Evolutionary conservation across 2,797 vertebrate species (phyloP).

Genomic region (Avahi laniger): DNA sequence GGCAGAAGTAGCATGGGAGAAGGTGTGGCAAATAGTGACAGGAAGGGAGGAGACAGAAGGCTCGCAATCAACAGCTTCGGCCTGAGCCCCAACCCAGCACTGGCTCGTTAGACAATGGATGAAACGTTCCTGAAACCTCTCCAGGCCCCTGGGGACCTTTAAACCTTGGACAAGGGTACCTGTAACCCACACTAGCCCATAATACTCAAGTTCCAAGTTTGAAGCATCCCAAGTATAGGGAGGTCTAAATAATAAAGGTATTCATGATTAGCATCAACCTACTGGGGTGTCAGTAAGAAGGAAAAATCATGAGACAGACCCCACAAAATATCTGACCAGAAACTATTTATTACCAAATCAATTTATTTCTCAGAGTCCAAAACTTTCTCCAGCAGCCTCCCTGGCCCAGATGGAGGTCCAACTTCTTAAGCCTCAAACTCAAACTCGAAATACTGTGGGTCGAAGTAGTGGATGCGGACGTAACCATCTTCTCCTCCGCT

Average conservation of each 20-base stretch:
- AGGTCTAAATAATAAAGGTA: not conserved
- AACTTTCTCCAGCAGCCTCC: slow-evolving; percentile 6
- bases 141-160: not conserved
- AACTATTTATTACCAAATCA: slow-evolving; percentile 65
- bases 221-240: not conserved
- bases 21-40: slow-evolving; percentile 62
- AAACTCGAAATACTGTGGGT: slow-evolving; percentile 98
- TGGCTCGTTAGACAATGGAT: not conserved
- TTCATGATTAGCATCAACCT: not conserved
- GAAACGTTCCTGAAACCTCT: not conserved
- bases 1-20: slow-evolving; percentile 87
- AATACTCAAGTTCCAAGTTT: not conserved
- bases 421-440: slow-evolving; percentile 91
- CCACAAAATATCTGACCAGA: slow-evolving; percentile 29
- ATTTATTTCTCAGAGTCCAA: slow-evolving; percentile 70
- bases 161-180: not conserved
- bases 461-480: slow-evolving; percentile 97
- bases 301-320: not conserved
- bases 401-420: not conserved
- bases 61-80: not conserved
- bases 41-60: not conserved
- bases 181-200: not conserved
- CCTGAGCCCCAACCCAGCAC: not conserved
- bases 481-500: slow-evolving; percentile 99
- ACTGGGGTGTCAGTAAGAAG: not conserved